phyloP scores from a whole-genome alignment of 2,113 vertebrate genomes.

The Albula glossodonta region DNA sequence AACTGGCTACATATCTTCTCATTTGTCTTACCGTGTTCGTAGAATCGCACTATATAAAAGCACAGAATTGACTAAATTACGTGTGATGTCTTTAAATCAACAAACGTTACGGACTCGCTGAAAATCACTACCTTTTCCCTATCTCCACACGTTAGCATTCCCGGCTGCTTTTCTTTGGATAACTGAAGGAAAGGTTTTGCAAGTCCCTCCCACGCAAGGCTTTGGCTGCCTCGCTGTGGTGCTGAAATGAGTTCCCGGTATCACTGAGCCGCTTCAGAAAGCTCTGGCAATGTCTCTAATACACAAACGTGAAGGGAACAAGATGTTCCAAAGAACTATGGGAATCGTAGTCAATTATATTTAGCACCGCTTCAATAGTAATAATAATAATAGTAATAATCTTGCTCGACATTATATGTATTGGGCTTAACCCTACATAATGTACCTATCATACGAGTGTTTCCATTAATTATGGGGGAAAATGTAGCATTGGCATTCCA shows the following conservation, averaged over 20 bases:
- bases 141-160: slow-evolving; percentile 30
- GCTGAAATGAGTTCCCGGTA: slow-evolving; percentile 60
- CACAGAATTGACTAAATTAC: not conserved
- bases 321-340: slow-evolving; percentile 31
- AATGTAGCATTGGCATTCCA: too few relatives aligned
- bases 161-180: slow-evolving; percentile 17
- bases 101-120: not conserved
- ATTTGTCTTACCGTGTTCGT: slow-evolving; percentile 11
- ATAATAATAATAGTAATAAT: not conserved
- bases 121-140: slow-evolving; percentile 15
- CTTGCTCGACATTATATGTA: too few relatives aligned
- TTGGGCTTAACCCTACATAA: too few relatives aligned
- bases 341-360: slow-evolving; percentile 22
- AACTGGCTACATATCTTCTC: not conserved
- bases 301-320: slow-evolving; percentile 39
- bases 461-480: too few relatives aligned
- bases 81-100: not conserved
- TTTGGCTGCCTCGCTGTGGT: slow-evolving; percentile 46
- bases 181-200: slow-evolving; percentile 22
- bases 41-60: not conserved
- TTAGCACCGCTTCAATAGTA: not conserved
- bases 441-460: too few relatives aligned
- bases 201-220: slow-evolving; percentile 62
- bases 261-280: slow-evolving; percentile 57
- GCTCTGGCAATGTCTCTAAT: slow-evolving; percentile 37